A percentile compares a stretch with the other conserved stretches of the same genome.
Evolutionary conservation across 2,797 vertebrate species (phyloP).

Genomic region (Coregonus sp.): DNA sequence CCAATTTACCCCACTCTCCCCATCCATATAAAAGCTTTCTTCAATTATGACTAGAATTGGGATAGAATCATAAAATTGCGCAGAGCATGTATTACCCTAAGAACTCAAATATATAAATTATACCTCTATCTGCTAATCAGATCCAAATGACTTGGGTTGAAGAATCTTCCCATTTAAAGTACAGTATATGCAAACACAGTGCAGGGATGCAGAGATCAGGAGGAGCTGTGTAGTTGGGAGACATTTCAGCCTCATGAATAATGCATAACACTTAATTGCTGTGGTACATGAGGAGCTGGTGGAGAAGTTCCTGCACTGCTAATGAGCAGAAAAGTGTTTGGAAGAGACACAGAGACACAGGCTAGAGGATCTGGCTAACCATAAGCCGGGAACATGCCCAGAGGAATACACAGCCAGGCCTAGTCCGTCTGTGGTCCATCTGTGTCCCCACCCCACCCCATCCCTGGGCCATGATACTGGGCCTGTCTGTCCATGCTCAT

Average conservation of each 20-base stretch:
- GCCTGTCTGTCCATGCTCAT: conserved; percentile 48
- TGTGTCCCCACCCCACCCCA: neutral
- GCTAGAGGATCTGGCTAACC: neutral
- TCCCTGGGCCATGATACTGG: neutral
- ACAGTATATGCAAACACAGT: conserved; percentile 59
- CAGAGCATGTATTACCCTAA: conserved; percentile 1
- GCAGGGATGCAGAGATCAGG: conserved; percentile 46
- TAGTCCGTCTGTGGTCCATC: no score
- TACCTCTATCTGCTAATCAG: conserved; percentile 35
- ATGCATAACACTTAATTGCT: conserved; percentile 76
- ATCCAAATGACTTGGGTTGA: conserved; percentile 53
- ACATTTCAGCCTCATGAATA: conserved; percentile 70
- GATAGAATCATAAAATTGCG: conserved; percentile 21
- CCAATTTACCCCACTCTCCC: no score
- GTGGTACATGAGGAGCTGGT: conserved; percentile 55
- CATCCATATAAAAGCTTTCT: no score
- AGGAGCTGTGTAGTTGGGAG: conserved; percentile 59
- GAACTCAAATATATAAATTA: conserved; percentile 27
- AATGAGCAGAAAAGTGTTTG: conserved; percentile 69
- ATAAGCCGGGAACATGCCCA: neutral
- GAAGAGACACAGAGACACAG: conserved; percentile 15
- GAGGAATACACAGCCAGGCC: neutral
- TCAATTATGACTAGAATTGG: no score
- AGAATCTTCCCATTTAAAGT: conserved; percentile 64
- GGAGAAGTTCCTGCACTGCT: conserved; percentile 58